A percentile compares a stretch with the other conserved stretches of the same genome.
phyloP scores from a whole-genome alignment of 1,140 invertebrate genomes.

The Platorchestia sp. region DNA sequence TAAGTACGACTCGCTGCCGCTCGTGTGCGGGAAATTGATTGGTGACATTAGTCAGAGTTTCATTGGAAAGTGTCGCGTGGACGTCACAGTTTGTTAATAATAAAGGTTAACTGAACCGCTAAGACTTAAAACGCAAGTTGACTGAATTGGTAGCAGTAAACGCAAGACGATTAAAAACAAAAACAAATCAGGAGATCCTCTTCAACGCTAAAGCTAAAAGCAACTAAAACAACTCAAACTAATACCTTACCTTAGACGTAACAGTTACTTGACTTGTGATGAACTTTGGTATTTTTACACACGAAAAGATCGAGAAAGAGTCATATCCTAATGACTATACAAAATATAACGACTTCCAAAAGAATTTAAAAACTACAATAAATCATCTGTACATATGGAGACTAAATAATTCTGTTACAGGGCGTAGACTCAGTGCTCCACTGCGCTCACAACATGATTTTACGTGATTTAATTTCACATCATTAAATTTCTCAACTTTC shows the following conservation, averaged over 20 bases:
- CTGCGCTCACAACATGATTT: not conserved
- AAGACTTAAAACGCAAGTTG: not conserved
- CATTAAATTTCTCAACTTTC: too few relatives aligned
- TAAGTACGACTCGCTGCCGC: too few relatives aligned
- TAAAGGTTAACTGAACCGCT: not conserved
- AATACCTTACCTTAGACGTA: not conserved
- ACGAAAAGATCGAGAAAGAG: constrained; percentile 20
- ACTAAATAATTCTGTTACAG: not conserved
- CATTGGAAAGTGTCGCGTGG: too few relatives aligned
- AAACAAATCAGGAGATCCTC: not conserved
- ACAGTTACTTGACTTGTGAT: not conserved
- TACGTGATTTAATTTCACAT: too few relatives aligned
- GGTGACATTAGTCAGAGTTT: too few relatives aligned
- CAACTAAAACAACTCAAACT: not conserved
- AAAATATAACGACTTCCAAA: not conserved
- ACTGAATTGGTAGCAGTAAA: not conserved
- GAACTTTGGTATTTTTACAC: constrained; percentile 33
- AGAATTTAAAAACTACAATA: not conserved
- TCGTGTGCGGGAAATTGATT: too few relatives aligned
- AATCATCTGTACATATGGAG: not conserved
- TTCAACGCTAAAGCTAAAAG: not conserved
- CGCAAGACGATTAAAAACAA: not conserved
- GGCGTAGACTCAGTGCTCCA: not conserved
- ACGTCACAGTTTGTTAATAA: not conserved
- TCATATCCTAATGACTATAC: not conserved